Conservation (phyloP, 1,140 invertebrate species). For the Calephelis virginiensis region DNA sequence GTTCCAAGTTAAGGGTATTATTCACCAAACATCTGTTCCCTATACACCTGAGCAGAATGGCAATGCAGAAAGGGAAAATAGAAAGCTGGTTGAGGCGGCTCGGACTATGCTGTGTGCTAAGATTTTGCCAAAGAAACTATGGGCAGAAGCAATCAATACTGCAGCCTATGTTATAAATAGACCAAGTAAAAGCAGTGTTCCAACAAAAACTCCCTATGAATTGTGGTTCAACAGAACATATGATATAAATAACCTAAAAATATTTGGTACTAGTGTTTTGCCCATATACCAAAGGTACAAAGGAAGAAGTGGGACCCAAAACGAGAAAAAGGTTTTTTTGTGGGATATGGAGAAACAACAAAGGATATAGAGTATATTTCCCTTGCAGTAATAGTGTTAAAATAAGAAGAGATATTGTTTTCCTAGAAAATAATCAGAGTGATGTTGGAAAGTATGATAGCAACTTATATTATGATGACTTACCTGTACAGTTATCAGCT, state of each 20-base stretch:
- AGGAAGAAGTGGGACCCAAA: slow-evolving; percentile 47
- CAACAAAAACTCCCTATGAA: slow-evolving; percentile 51
- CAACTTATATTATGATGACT: not conserved
- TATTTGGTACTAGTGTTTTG: slow-evolving; percentile 51
- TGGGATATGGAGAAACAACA: slow-evolving; percentile 44
- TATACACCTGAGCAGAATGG: slow-evolving; percentile 76
- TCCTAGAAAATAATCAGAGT: slow-evolving; percentile 14
- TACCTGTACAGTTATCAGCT: not conserved
- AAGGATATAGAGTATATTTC: slow-evolving; percentile 28
- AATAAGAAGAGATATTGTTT: slow-evolving; percentile 13
- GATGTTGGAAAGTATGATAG: not conserved
- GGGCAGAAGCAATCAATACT: slow-evolving; percentile 57
- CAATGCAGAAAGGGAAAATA: slow-evolving; percentile 55
- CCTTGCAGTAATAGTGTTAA: not conserved
- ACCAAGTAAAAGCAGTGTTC: slow-evolving; percentile 33
- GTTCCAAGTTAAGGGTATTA: slow-evolving; percentile 40
- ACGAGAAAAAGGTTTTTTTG: slow-evolving; percentile 39
- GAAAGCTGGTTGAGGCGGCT: slow-evolving; percentile 69
- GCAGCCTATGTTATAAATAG: slow-evolving; percentile 54
- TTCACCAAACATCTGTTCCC: slow-evolving; percentile 43
- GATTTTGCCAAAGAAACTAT: slow-evolving; percentile 42
- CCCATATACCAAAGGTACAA: slow-evolving; percentile 48
- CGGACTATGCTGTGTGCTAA: slow-evolving; percentile 42
- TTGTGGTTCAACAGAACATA: slow-evolving; percentile 37
- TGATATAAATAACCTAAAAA: slow-evolving; percentile 36